Evolutionary conservation across 2,888 invertebrate species (phyloP).

Genomic region (Barypeithes pellucidus): DNA sequence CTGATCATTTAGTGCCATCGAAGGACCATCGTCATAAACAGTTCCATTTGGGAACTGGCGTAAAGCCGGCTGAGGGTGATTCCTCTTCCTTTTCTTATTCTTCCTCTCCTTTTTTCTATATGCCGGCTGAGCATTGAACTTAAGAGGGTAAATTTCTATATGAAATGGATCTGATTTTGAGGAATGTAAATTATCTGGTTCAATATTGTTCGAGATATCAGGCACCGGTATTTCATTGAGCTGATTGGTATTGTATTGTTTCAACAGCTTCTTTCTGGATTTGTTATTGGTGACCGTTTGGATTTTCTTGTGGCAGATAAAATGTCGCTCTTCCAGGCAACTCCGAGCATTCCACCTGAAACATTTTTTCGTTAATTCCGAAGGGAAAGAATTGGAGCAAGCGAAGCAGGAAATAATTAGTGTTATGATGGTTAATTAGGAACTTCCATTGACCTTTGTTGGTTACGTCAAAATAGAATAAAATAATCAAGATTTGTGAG

Average conservation of each 20-base stretch:
- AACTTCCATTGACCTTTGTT: too few species aligned
- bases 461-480: too few species aligned
- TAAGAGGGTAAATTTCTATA: constrained; percentile 38
- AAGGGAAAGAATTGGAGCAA: too few species aligned
- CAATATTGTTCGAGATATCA: constrained; percentile 56
- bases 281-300: constrained; percentile 72
- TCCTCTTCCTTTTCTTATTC: constrained; percentile 31
- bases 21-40: constrained; percentile 60
- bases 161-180: constrained; percentile 36
- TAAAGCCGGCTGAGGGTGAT: constrained; percentile 11
- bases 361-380: constrained; percentile 5
- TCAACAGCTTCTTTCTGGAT: constrained; percentile 71
- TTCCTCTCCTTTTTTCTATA: constrained; percentile 26
- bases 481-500: too few species aligned
- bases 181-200: constrained; percentile 56
- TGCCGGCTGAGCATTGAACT: constrained; percentile 17
- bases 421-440: too few species aligned
- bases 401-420: too few species aligned
- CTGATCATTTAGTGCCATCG: constrained; percentile 50
- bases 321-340: constrained; percentile 78
- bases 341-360: constrained; percentile 79
- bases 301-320: constrained; percentile 80
- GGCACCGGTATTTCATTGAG: constrained; percentile 75
- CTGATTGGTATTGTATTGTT: constrained; percentile 72
- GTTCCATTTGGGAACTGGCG: constrained; percentile 44